Evolutionary conservation across 2,888 invertebrate species (phyloP).

Genomic region (Agonopterix heracliana): DNA sequence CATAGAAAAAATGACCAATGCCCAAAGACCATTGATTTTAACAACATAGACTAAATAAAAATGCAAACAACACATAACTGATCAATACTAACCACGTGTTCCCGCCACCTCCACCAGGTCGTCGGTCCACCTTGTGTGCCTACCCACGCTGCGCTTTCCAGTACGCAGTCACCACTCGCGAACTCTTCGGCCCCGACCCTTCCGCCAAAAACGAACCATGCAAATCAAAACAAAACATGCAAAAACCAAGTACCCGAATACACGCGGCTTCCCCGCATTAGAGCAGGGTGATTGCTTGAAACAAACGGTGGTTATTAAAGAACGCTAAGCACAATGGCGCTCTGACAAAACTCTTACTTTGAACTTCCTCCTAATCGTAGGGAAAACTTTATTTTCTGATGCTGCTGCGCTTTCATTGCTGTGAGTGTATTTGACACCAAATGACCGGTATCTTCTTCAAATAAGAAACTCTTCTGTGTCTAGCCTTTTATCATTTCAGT

Average conservation of each 20-base stretch:
- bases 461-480: background rate
- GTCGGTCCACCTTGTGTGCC: too few relatives aligned
- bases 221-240: background rate
- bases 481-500: background rate
- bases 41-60: too few relatives aligned
- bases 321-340: constrained; percentile 53
- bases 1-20: too few relatives aligned
- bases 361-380: constrained; percentile 67
- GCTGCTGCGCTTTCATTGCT: constrained; percentile 16
- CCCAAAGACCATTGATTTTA: too few relatives aligned
- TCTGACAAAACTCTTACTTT: constrained; percentile 68
- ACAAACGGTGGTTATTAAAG: constrained; percentile 43
- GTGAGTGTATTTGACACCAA: constrained; percentile 21
- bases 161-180: too few relatives aligned
- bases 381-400: constrained; percentile 69
- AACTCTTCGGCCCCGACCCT: background rate
- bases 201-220: background rate
- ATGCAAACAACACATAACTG: too few relatives aligned
- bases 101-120: too few relatives aligned
- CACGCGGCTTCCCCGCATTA: background rate
- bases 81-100: too few relatives aligned
- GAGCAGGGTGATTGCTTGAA: background rate
- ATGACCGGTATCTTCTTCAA: background rate
- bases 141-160: too few relatives aligned
- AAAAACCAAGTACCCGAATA: background rate